Percentiles rank a stretch among this genome's conserved stretches.
phyloP scores from a whole-genome alignment of 2,888 invertebrate genomes.

The Imbricaverruca yamaguchii region DNA sequence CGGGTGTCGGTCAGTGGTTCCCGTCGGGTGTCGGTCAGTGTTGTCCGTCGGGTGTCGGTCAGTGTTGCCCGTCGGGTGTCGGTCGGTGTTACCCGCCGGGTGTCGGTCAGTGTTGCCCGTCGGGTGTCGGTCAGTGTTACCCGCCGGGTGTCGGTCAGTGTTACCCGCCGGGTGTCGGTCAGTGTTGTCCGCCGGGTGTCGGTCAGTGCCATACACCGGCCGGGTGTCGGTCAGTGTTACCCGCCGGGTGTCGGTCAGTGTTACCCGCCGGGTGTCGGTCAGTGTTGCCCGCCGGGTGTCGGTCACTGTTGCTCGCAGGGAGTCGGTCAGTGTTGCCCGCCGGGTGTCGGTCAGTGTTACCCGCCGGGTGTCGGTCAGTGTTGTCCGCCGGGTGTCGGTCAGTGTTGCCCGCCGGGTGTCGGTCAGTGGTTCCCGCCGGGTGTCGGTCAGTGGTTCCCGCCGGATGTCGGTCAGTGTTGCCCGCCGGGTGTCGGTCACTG shows the following conservation, averaged over 20 bases:
- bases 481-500: background rate
- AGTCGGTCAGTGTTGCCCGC: background rate
- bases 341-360: background rate
- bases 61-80: background rate
- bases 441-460: background rate
- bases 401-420: constrained; percentile 21
- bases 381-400: constrained; percentile 34
- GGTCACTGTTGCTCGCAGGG: too few species aligned
- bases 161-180: constrained; percentile 34
- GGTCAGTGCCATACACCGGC: too few species aligned
- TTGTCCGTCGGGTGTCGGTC: background rate
- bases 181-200: constrained; percentile 20
- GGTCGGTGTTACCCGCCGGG: background rate
- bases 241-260: background rate
- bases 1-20: background rate
- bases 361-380: background rate
- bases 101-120: too few species aligned
- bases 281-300: background rate
- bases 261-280: background rate
- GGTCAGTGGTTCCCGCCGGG: background rate
- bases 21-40: background rate
- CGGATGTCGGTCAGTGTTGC: background rate
- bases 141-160: background rate
- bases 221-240: background rate
- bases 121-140: background rate